Evolutionary conservation across 2,888 invertebrate species (phyloP), one percentile per base, ranked within the genome.

Genomic region (Diaperis boleti): DNA sequence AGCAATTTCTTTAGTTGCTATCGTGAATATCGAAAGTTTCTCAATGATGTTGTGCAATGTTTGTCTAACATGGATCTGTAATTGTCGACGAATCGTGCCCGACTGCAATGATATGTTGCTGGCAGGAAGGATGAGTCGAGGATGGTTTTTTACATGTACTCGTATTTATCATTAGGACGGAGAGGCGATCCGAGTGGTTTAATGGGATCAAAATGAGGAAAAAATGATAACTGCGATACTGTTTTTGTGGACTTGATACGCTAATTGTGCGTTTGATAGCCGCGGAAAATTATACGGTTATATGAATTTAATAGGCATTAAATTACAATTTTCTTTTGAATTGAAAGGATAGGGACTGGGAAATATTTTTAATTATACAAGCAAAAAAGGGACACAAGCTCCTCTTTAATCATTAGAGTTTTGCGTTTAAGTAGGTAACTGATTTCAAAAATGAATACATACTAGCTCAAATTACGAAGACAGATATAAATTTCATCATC

Each of bases 1-100:
- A 55, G 39, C 44, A 37, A 60, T 64, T 66, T 67, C 68, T 66
- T 65, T 59, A 62, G 54, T 39, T 5, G 35, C 42, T 67, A 64
- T 69, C 69, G 69, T 71, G 71, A 71, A 67, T 71, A 71, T 71
- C 68, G 65, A 71, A 65, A 67, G 65, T 71, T 71, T 44, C 69
- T 54, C 65, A 67, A 71, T 64, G 59, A 55, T 44, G 57, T 71
- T 67, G 66, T 60, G 69, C 54, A 69, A 71, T 66, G 60, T 44
- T 52, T 59, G 60, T 63, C 59, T 59, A 62, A 64, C 66, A 62
- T 65, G 59, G 61, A 64, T 66, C 65, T 62, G 68, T 66, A 70
- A 68, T 68, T 68, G 57, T 64, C 39, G 60, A 62, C 49, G 60
- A 50, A 54, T 68, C 66, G 68, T 67, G 67, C 64, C 11, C 31